Base-by-base conservation (phyloP, 2,113 vertebrate species). In the Siphamia tubifer region DNA sequence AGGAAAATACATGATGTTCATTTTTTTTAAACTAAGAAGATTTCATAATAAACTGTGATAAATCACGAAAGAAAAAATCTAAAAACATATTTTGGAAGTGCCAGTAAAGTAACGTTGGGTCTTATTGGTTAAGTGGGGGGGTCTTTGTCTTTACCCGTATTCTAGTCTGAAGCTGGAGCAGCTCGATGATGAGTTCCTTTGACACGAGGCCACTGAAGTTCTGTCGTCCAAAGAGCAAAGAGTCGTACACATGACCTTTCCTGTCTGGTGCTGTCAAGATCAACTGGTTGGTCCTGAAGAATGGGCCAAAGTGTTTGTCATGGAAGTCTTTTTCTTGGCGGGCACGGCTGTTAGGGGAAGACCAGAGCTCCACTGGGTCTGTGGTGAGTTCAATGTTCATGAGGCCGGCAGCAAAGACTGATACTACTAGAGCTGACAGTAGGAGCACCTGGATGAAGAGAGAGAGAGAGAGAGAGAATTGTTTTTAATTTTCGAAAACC, bases 301-400 rank as follows among this genome's bases (percentile, higher is more conserved):
- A 98, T 0, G 94, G 97, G 3, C 91, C 93, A 8, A 99, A 99
- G 55, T 95, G 70, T 0, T 4, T 2, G 27, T 99, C 97, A 0
- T 96, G 90, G 51, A 97, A 97, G 0, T 71, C 90, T 48, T 98
- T 99, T 49, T 98, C 96, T 3, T 79, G 78, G 8, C 94, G 85
- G 6, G 95, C 96, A 0, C 81, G 92, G 86, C 97, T 98, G 38
- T 79, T 70, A 0, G 96, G 92, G 0, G 94, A 84, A 0, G 97
- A 98, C 97, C 97, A 98, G 42, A 98, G 91, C 73, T 98, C 94
- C 27, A 98, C 94, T 0, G 97, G 96, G 67, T 98, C 93, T 0
- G 96, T 99, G 74, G 94, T 96, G 5, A 98, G 92, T 0, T 78
- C 56, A 0, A 94, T 63, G 2, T 69, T 40, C 12, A 71, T 86